These are phyloP conservation scores for Leptura quadrifasciata DNA, from an alignment of 2,888 invertebrate species.

Conservation along the genomic window DNA sequence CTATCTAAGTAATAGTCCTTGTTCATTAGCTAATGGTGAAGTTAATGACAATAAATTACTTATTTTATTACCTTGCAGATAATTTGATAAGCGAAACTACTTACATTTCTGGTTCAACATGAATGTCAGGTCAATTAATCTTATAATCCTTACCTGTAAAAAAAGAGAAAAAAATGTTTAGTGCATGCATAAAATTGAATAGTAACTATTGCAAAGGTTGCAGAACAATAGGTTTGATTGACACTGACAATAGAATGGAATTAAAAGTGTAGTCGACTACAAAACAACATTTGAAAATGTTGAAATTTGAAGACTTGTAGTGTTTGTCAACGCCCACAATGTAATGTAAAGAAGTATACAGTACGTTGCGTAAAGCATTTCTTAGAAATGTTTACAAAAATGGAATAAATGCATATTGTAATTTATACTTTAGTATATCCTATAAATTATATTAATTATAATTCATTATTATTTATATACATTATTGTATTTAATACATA, in stretches of 20 bases:
- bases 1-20: conserved; percentile 31
- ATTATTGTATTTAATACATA: neutral
- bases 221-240: conserved; percentile 47
- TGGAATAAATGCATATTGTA: neutral
- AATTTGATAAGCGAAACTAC: conserved; percentile 49
- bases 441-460: conserved; percentile 8
- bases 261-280: conserved; percentile 26
- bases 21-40: conserved; percentile 50
- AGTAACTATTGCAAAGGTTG: conserved; percentile 45
- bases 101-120: conserved; percentile 50
- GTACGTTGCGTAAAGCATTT: conserved; percentile 27
- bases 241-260: conserved; percentile 40
- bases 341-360: conserved; percentile 16
- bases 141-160: conserved; percentile 44
- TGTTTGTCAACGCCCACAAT: conserved; percentile 32
- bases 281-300: conserved; percentile 33
- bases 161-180: conserved; percentile 38
- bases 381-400: conserved; percentile 35
- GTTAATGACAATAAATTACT: conserved; percentile 45
- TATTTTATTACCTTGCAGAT: conserved; percentile 51
- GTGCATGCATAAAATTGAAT: conserved; percentile 44
- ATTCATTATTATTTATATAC: neutral
- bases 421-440: conserved; percentile 5
- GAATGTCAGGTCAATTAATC: conserved; percentile 53
- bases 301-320: conserved; percentile 37